A percentile compares a stretch with the other conserved stretches of the same genome.
phyloP scores from a whole-genome alignment of 2,797 vertebrate genomes.

The Eulemur rubriventer region DNA sequence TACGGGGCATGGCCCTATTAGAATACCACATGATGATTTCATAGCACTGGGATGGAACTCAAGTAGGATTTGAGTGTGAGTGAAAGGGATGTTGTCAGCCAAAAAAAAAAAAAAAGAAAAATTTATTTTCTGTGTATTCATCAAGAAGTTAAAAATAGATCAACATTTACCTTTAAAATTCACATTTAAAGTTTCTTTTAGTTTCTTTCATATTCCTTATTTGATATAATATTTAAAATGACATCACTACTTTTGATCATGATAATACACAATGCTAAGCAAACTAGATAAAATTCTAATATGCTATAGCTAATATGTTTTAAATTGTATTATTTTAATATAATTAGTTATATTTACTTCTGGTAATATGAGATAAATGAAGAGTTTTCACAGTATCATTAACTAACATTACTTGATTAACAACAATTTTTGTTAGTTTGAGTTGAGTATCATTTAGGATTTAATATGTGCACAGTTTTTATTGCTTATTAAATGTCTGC shows the following conservation, averaged over 20 bases:
- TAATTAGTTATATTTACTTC: conserved; percentile 63
- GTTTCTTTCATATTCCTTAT: conserved; percentile 13
- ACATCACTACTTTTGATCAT: conserved; percentile 13
- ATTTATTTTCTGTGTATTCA: conserved; percentile 45
- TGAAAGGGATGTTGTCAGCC: conserved; percentile 58
- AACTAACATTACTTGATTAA: conserved; percentile 65
- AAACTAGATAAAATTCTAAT: conserved; percentile 53
- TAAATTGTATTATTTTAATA: conserved; percentile 64
- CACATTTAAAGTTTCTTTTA: neutral
- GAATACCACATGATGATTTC: conserved; percentile 56
- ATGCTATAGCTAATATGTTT: conserved; percentile 50
- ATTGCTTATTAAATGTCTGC: conserved; percentile 56
- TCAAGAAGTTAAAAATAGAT: conserved; percentile 64
- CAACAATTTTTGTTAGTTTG: conserved; percentile 42
- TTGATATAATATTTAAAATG: conserved; percentile 20
- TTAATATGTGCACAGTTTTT: conserved; percentile 34
- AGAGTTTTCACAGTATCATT: conserved; percentile 55
- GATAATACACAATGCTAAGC: neutral
- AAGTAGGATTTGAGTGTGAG: conserved; percentile 70
- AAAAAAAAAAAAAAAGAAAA: conserved; percentile 51
- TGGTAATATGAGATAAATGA: conserved; percentile 62
- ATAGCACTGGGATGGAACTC: conserved; percentile 28
- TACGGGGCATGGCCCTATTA: conserved; percentile 66
- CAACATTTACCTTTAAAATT: conserved; percentile 50
- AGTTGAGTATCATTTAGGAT: conserved; percentile 21